Evolutionary conservation across 2,113 vertebrate genomes (phyloP).

Genomic region (Nannobrachium achirus): DNA sequence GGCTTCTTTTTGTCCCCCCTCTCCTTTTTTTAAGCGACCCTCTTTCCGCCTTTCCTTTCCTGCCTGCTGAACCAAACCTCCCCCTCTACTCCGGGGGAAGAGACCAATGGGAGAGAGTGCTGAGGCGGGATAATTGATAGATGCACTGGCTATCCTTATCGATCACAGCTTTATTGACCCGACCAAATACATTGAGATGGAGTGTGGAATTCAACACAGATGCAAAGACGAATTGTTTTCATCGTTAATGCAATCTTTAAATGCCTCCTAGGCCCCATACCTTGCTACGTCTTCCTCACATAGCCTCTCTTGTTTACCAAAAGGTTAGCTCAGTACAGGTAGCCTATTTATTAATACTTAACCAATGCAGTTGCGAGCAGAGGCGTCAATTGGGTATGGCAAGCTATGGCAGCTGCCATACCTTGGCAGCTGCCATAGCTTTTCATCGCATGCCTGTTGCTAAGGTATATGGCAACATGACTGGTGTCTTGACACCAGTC

Average conservation of each 20-base stretch:
- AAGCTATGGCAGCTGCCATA: not conserved
- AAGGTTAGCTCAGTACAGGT: not conserved
- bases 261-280: slow-evolving; percentile 56
- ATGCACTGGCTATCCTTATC: slow-evolving; percentile 85
- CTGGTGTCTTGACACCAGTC: no score
- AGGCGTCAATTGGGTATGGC: no score
- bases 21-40: slow-evolving; percentile 43
- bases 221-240: slow-evolving; percentile 83
- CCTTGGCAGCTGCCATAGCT: no score
- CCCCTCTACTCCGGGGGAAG: slow-evolving; percentile 65
- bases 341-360: slow-evolving; percentile 25
- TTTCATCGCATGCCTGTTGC: no score
- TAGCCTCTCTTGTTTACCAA: not conserved
- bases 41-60: slow-evolving; percentile 37
- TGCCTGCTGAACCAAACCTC: slow-evolving; percentile 24
- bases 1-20: not conserved
- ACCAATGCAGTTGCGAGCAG: not conserved
- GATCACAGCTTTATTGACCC: slow-evolving; percentile 82
- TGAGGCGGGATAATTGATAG: slow-evolving; percentile 87
- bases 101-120: slow-evolving; percentile 81
- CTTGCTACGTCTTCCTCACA: slow-evolving; percentile 33
- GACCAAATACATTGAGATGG: slow-evolving; percentile 86
- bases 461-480: no score
- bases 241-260: slow-evolving; percentile 80
- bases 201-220: slow-evolving; percentile 84